These are phyloP conservation scores for Chironex yamaguchii DNA, from an alignment of 30 jellyfish, hydroid and myxozoan genomes.

Conservation along the genomic window DNA sequence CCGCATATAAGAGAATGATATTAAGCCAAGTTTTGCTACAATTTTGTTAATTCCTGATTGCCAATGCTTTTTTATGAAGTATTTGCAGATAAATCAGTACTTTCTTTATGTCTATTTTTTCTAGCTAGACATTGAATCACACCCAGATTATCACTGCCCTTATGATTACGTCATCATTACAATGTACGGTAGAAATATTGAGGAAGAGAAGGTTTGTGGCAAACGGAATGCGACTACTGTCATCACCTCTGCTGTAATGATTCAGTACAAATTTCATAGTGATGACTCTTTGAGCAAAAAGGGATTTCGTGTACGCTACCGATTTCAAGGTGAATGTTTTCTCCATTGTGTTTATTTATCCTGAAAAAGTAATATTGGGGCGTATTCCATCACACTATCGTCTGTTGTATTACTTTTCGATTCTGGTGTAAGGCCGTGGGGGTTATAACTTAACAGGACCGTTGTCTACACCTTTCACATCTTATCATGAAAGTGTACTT, in stretches of 20 bases:
- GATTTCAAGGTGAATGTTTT: constrained; percentile 79
- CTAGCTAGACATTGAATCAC: constrained; percentile 91
- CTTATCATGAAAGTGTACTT: too few species aligned
- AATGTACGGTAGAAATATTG: constrained; percentile 49
- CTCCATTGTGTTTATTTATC: background rate
- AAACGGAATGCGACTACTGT: constrained; percentile 55
- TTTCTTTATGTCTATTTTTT: too few species aligned
- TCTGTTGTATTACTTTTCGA: too few species aligned
- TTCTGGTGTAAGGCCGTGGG: too few species aligned
- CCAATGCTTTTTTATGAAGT: background rate
- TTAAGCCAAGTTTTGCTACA: too few species aligned
- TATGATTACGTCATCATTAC: constrained; percentile 84
- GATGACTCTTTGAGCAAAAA: constrained; percentile 67
- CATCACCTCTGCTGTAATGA: constrained; percentile 73
- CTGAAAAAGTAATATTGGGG: too few species aligned
- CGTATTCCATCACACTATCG: too few species aligned
- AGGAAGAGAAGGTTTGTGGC: constrained; percentile 84
- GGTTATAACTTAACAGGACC: too few species aligned
- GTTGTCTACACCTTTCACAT: too few species aligned
- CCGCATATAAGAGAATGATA: too few species aligned
- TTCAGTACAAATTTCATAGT: constrained; percentile 68
- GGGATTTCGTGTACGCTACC: constrained; percentile 83
- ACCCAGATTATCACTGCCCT: constrained; percentile 92
- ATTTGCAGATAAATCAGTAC: too few species aligned
- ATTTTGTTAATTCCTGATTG: background rate